Conservation (phyloP, 2,113 vertebrate species). For the Tupaia chinensis region DNA sequence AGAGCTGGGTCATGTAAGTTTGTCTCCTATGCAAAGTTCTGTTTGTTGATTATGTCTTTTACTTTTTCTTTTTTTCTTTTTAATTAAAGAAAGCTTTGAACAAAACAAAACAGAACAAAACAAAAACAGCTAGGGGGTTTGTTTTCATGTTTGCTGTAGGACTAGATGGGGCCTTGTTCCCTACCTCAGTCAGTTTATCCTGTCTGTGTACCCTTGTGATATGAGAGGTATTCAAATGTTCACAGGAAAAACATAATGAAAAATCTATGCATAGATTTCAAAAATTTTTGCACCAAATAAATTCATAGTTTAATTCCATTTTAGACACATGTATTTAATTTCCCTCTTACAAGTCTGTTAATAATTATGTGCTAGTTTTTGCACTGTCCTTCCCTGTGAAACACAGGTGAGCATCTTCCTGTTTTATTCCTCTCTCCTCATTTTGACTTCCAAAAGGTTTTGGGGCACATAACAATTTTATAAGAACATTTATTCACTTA, state of each 20-base stretch:
- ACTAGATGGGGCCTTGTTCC: not conserved
- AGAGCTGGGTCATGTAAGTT: not conserved
- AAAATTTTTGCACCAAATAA: too few species aligned
- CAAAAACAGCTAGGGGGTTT: not conserved
- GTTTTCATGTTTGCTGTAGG: not conserved
- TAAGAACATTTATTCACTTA: not conserved
- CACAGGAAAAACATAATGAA: too few species aligned
- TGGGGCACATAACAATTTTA: not conserved
- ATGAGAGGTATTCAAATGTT: too few species aligned
- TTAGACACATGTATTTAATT: too few species aligned
- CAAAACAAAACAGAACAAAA: too few species aligned
- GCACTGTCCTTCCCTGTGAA: not conserved
- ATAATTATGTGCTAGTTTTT: not conserved
- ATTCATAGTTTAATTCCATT: too few species aligned
- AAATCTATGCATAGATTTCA: too few species aligned
- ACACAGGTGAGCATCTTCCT: not conserved
- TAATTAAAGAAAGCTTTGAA: not conserved
- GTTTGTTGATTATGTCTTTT: not conserved
- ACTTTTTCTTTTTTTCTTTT: not conserved
- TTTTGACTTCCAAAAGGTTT: slow-evolving; percentile 4
- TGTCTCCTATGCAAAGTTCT: not conserved
- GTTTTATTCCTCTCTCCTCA: not conserved
- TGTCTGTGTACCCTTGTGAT: too few species aligned
- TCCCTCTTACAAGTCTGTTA: not conserved
- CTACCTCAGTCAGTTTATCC: not conserved